Conservation (phyloP, 2,113 vertebrate species). For the Piprites chloris region DNA sequence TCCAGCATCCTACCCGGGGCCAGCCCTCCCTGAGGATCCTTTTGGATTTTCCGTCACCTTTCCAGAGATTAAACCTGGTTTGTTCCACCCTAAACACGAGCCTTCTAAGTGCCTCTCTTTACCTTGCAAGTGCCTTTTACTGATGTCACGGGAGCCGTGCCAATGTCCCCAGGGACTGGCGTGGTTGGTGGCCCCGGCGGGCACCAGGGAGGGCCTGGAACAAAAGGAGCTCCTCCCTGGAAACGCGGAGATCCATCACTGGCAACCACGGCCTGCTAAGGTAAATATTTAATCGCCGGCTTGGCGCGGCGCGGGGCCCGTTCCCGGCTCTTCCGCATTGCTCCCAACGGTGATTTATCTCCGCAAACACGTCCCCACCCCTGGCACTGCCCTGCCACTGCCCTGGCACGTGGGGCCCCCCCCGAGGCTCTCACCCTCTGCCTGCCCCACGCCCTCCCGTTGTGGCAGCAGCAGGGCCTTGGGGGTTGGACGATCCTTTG, state of each 20-base stretch:
- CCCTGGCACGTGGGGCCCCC: neutral
- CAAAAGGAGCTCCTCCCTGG: constrained; percentile 32
- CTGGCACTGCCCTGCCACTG: neutral
- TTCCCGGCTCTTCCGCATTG: neutral
- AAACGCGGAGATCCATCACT: neutral
- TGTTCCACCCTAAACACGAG: neutral
- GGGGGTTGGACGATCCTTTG: accelerated
- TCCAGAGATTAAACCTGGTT: constrained; percentile 13
- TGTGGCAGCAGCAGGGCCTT: accelerated
- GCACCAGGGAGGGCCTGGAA: neutral
- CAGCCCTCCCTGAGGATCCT: neutral
- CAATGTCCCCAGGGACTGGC: accelerated
- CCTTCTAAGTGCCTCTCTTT: neutral
- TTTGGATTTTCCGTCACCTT: neutral
- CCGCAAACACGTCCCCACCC: constrained; percentile 22
- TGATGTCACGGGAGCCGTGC: neutral
- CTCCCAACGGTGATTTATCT: neutral
- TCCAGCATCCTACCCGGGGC: neutral
- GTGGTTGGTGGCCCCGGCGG: neutral
- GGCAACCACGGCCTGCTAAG: constrained; percentile 18
- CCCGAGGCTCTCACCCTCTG: neutral
- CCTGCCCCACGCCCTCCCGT: neutral
- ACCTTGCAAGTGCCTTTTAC: neutral
- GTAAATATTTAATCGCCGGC: constrained; percentile 61
- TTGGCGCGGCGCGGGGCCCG: neutral